Base-by-base conservation (phyloP, 1,140 invertebrate species). In the Palaemon carinicauda region DNA sequence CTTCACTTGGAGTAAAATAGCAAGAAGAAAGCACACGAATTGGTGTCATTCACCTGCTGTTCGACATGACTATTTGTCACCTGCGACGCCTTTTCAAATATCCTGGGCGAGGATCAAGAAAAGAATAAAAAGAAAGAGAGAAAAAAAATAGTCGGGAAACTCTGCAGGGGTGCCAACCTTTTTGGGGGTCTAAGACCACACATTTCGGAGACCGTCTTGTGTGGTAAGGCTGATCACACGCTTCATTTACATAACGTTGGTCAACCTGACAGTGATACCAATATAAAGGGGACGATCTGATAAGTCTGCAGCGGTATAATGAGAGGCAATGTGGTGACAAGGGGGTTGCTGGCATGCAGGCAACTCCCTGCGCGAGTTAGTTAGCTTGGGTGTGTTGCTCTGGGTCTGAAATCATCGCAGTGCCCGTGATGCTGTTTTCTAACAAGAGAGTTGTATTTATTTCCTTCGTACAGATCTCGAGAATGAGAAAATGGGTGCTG, bases 171-270 rank as follows among this genome's bases (percentile, higher is more conserved):
- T 33, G 41, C 29, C 60, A 29, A 33, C n/a, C 41, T 14, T 27
- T 73, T 21, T 27, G 60, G 80, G 78, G 79, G 33, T 60, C 33
- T 21, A 31, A 21, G 80, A 82, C 80, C 80, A 82, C 80, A 82
- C 80, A 82, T 29, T 51, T 82, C 27, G 41, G 80, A 53, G 50
- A 29, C 69, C 80, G 51, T 33, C 80, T 71, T 82, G 80, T 73
- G 80, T 82, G 80, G 80, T 82, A 82, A 24, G 80, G 80, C n/a
- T 51, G 80, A 74, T 82, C 80, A 82, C 80, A 82, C 80, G 80
- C 65, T 56, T 82, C 80, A 82, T 82, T 82, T 82, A 82, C 80
- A 82, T 82, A 82, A 71, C 80, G 56, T 56, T 54, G 54, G 50
- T 80, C 79, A 69, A 19, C 52, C 80, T 73, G 80, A 82, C 80